Percentiles rank a stretch among this genome's conserved stretches.
Conservation (phyloP, 2,888 invertebrate genomes). For the Eugnorisma glareosa region DNA sequence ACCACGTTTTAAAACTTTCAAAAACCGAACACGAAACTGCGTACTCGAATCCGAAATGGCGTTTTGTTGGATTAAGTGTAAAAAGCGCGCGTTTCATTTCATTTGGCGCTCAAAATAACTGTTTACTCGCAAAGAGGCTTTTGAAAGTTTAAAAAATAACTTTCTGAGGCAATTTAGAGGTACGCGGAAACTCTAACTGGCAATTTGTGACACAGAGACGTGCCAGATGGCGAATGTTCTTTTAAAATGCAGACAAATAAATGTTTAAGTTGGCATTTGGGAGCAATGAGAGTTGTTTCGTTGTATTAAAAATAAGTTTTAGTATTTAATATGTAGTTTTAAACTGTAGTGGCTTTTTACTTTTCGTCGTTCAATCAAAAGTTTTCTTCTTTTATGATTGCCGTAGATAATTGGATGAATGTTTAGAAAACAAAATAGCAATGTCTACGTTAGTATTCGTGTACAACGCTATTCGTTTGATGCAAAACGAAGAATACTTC, state of each 20-base stretch:
- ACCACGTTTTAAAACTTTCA: constrained; percentile 46
- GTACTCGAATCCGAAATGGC: constrained; percentile 36
- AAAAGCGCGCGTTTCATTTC: constrained; percentile 51
- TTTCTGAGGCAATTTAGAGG: constrained; percentile 64
- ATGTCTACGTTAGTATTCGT: neutral
- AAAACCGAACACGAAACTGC: constrained; percentile 48
- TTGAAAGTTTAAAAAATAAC: constrained; percentile 67
- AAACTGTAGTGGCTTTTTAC: no score
- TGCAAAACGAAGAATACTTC: neutral
- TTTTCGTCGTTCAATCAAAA: neutral
- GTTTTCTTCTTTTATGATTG: neutral
- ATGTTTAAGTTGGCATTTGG: constrained; percentile 2
- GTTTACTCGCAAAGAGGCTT: constrained; percentile 61
- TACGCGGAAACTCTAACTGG: constrained; percentile 61
- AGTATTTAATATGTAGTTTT: neutral
- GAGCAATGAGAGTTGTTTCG: neutral
- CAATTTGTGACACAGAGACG: constrained; percentile 63
- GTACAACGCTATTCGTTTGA: constrained; percentile 2
- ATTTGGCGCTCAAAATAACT: constrained; percentile 60
- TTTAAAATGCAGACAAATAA: neutral
- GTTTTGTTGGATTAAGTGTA: constrained; percentile 51
- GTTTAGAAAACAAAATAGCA: neutral
- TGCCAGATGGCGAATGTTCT: neutral
- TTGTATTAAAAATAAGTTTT: neutral
- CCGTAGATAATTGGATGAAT: neutral